Base-by-base conservation (phyloP, 2,113 vertebrate species). In the Halichoeres trimaculatus region DNA sequence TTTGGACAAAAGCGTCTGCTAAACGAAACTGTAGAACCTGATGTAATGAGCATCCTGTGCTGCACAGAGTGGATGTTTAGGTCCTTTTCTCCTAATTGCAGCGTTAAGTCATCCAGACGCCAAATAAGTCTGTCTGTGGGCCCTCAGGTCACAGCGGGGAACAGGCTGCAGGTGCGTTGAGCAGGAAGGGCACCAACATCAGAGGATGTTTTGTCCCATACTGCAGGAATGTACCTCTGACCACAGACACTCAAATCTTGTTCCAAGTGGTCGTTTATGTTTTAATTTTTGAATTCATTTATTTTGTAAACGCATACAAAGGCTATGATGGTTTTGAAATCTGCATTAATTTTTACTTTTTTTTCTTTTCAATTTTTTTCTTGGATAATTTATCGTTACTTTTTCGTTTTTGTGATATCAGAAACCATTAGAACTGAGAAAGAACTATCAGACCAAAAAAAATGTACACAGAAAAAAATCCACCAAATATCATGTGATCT, bases 131-230 rank as follows among this genome's bases (percentile, higher is more conserved):
- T 38, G 51, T 68, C n/a, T 74, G 40, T 56, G 38, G 50, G 38
- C 63, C 76, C 67, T 88, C 26, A 19, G 85, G 80, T 74, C 75
- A 60, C 78, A 65, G 63, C 54, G 30, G 72, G 69, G 65, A 84
- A 77, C 55, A 50, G 65, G 63, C 48, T 61, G 78, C 87, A 92
- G 89, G 88, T 92, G 85, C 74, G 34, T 59, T 58, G 45, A 43
- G 41, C 71, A 90, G 87, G 86, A 92, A 90, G 84, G 62, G 43
- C 75, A 81, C 68, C 62, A 65, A 77, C 73, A 58, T 55, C 45
- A 70, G 80, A 90, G 81, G 89, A 92, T 84, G 86, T 92, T 89
- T 91, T 85, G 83, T 88, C 67, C 66, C 67, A 22, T 74, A 43
- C 80, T 78, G 70, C 57, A 69, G 61, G 79, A 89, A 89, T 88